phyloP scores from a whole-genome alignment of 2,797 vertebrate genomes.

The Phyllotis vaccarum region DNA sequence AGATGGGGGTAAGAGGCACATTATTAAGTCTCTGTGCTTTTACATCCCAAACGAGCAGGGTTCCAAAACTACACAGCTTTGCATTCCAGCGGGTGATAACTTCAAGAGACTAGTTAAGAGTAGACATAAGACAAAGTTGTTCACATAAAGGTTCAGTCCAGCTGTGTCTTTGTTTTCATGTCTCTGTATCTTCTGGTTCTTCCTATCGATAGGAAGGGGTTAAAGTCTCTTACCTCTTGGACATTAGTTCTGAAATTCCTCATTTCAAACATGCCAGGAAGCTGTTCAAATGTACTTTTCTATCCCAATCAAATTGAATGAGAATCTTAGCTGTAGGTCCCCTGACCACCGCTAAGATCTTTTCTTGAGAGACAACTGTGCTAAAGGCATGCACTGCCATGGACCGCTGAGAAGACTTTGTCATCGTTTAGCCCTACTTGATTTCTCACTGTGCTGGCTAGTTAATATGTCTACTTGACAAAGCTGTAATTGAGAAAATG shows the following conservation, averaged over 20 bases:
- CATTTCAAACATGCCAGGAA: neutral
- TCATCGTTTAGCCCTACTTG: neutral
- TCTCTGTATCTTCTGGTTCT: neutral
- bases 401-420: neutral
- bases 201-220: constrained; percentile 21
- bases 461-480: neutral
- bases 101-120: neutral
- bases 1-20: neutral
- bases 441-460: neutral
- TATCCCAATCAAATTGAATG: neutral
- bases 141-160: neutral
- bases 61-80: constrained; percentile 16
- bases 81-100: neutral
- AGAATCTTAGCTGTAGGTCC: neutral
- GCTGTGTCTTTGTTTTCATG: neutral
- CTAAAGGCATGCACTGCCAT: neutral
- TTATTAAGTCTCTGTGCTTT: constrained; percentile 61
- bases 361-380: neutral
- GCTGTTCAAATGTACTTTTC: constrained; percentile 36
- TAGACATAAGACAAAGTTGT: neutral
- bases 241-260: constrained; percentile 32
- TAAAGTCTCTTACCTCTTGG: constrained; percentile 9
- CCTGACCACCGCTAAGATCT: neutral
- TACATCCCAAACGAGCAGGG: constrained; percentile 51
- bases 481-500: neutral